Evolutionary conservation across 2,888 invertebrate genomes (phyloP).

Genomic region (Lacanobia wlatinum): DNA sequence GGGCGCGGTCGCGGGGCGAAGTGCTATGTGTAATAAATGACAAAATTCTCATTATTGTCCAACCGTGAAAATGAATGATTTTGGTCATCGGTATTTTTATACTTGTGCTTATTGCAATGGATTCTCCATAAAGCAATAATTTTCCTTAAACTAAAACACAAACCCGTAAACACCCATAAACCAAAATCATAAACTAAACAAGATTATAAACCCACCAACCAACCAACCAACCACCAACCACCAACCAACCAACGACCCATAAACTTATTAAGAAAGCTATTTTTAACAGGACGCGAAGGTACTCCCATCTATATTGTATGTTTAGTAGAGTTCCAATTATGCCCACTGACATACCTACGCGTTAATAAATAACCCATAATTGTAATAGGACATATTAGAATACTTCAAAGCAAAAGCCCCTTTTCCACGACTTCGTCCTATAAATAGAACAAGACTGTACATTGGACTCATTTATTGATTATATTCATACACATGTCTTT

Average conservation of each 20-base stretch:
- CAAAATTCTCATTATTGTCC: not conserved
- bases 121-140: not conserved
- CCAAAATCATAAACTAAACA: no score
- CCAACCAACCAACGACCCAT: no score
- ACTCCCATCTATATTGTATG: not conserved
- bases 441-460: conserved; percentile 2
- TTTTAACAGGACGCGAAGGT: not conserved
- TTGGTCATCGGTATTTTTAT: not conserved
- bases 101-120: not conserved
- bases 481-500: not conserved
- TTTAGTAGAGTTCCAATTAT: not conserved
- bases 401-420: not conserved
- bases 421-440: not conserved
- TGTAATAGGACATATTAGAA: conserved; percentile 13
- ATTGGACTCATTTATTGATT: conserved; percentile 18
- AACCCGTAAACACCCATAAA: no score
- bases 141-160: not conserved
- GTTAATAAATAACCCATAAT: not conserved
- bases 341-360: not conserved
- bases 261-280: not conserved
- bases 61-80: not conserved
- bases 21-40: not conserved
- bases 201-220: no score
- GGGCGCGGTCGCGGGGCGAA: no score
- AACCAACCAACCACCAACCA: no score